Conservation (phyloP, 2,888 invertebrate genomes). For the Acronicta alni region DNA sequence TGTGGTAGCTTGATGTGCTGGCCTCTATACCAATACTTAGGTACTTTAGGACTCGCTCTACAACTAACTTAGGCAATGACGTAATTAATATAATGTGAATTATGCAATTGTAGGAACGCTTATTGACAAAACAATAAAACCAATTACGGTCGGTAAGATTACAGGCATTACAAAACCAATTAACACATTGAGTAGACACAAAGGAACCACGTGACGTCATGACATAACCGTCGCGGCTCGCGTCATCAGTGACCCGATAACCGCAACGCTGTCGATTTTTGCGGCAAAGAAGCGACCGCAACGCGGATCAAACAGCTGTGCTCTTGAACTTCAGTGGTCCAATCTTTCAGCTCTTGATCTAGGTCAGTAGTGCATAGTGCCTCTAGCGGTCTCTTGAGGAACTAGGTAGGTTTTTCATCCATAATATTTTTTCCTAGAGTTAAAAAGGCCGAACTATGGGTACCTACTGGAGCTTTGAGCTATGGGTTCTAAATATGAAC, state of each 20-base stretch:
- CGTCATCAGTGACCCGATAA: conserved; percentile 61
- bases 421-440: too few species aligned
- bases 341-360: neutral
- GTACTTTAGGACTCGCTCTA: too few species aligned
- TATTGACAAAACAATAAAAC: neutral
- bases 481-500: too few species aligned
- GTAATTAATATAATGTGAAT: too few species aligned
- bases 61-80: too few species aligned
- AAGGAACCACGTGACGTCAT: conserved; percentile 66
- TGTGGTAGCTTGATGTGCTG: too few species aligned
- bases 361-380: neutral
- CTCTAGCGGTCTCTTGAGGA: too few species aligned
- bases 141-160: neutral
- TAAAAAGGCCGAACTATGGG: too few species aligned
- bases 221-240: conserved; percentile 53
- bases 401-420: too few species aligned
- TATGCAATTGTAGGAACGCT: neutral
- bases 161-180: conserved; percentile 18
- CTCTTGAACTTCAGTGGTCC: conserved; percentile 35
- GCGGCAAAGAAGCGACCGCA: conserved; percentile 53
- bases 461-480: too few species aligned
- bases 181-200: conserved; percentile 37
- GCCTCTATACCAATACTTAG: too few species aligned
- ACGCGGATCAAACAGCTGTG: conserved; percentile 24
- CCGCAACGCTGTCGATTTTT: conserved; percentile 71